These are phyloP conservation scores for Drepana falcataria DNA, from an alignment of 2,888 invertebrate genomes.

Conservation along the genomic window DNA sequence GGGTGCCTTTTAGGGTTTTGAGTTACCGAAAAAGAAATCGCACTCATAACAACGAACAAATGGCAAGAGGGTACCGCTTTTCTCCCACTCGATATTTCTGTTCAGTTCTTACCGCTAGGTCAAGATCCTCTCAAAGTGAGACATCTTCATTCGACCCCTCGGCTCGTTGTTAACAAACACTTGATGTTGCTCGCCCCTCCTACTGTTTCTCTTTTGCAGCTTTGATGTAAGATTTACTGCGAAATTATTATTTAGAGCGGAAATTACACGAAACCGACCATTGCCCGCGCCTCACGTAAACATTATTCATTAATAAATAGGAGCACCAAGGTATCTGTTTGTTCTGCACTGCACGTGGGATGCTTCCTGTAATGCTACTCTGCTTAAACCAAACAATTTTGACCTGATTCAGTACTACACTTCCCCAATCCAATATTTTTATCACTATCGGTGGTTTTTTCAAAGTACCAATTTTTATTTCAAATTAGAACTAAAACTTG, in stretches of 20 bases:
- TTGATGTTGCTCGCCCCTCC: constrained; percentile 6
- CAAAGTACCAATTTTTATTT: too few relatives aligned
- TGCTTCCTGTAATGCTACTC: background rate
- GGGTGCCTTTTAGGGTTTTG: background rate
- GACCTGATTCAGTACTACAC: too few relatives aligned
- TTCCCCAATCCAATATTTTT: too few relatives aligned
- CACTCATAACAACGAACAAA: constrained; percentile 2
- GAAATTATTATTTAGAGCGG: constrained; percentile 6
- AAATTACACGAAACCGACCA: constrained; percentile 4
- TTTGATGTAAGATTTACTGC: constrained; percentile 7
- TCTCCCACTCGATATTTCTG: constrained; percentile 15
- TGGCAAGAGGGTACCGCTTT: constrained; percentile 11
- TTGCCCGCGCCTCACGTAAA: constrained; percentile 1
- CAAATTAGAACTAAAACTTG: too few relatives aligned
- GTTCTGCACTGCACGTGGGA: background rate
- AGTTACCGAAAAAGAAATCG: background rate
- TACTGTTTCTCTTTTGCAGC: constrained; percentile 7
- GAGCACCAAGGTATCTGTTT: background rate
- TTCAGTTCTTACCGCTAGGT: constrained; percentile 13
- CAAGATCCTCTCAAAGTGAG: constrained; percentile 12
- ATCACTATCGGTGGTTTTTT: too few relatives aligned
- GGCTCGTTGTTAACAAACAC: constrained; percentile 8
- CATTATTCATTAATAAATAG: constrained; percentile 8
- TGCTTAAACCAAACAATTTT: too few relatives aligned
- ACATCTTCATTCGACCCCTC: constrained; percentile 2